Base-by-base conservation (phyloP, 2,888 invertebrate species). In the Erebia ligea region DNA sequence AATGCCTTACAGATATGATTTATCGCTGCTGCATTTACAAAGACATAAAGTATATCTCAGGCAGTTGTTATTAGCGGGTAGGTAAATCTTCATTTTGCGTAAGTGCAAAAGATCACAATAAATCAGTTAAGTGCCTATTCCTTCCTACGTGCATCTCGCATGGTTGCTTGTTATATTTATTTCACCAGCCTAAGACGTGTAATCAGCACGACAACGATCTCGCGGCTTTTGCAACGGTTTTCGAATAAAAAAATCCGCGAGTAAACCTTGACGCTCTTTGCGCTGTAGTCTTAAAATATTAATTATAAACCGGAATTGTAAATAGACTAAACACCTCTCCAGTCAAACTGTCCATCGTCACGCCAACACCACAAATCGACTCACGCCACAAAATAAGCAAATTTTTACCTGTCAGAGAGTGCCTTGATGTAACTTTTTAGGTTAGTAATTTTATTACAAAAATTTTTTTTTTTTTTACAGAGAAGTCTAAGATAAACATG, bases 31-130 rank as follows among this genome's bases (percentile, higher is more conserved):
- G 80, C 78, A 80, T 80, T 83, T 80, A 84, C 79, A 80, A 82
- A 81, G 80, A 82, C 81, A 80, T 80, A 85, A 83, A 84, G 82
- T 82, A 80, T 80, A 78, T 73, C 68, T 70, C 77, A 68, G 73
- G 70, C 68, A 81, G 79, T 76, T 84, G 70, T 63, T 75, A 73
- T 71, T 73, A 73, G 70, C 65, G 70, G 67, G 72, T 77, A 76
- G 67, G 72, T 77, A 75, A 72, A 73, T 76, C 74, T 74, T 67
- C 69, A 63, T 70, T 75, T 73, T 56, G 69, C 66, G 61, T 68
- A 70, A 63, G 71, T 62, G 67, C 56, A 69, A 77, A 77, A 73
- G 72, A 74, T 74, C 73, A 67, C 25, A 67, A 73, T 73, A 73
- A 73, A 75, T 76, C 66, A 69, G 66, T 62, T 73, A 34, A 6